Conservation (phyloP, 1,140 invertebrate genomes). For the Ceratitis capitata region DNA sequence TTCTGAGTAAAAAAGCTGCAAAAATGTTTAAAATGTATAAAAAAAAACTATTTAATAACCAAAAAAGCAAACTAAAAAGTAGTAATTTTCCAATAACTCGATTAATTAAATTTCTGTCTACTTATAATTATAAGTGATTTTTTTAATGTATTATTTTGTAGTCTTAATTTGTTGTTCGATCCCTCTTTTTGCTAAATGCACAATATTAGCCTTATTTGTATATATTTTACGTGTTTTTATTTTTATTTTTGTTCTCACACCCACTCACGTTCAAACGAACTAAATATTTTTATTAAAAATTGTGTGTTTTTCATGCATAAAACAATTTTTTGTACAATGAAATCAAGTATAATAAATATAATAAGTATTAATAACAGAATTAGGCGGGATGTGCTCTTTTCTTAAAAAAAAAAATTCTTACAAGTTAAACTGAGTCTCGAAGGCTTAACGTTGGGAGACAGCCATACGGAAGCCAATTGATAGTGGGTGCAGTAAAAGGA, state of each 20-base stretch:
- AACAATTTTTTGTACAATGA: background rate
- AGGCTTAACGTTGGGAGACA: no score
- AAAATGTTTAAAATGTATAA: background rate
- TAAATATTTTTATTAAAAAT: background rate
- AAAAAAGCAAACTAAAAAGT: background rate
- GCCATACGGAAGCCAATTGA: no score
- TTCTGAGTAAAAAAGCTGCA: background rate
- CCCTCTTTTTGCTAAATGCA: background rate
- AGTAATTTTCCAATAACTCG: no score
- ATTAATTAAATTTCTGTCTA: background rate
- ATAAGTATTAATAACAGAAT: conserved; percentile 22
- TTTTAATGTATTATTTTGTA: background rate
- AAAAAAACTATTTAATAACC: background rate
- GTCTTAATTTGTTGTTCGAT: background rate
- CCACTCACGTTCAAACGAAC: background rate
- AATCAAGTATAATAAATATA: conserved; percentile 33
- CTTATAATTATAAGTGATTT: background rate
- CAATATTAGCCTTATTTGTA: background rate
- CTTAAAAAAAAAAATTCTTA: no score
- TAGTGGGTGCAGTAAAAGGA: no score
- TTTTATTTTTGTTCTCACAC: background rate
- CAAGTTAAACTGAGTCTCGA: no score
- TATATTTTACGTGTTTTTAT: background rate
- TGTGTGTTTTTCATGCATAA: background rate
- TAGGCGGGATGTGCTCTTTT: background rate